Conservation (phyloP, 2,888 invertebrate species). For the Eudasyphora cyanicolor region DNA sequence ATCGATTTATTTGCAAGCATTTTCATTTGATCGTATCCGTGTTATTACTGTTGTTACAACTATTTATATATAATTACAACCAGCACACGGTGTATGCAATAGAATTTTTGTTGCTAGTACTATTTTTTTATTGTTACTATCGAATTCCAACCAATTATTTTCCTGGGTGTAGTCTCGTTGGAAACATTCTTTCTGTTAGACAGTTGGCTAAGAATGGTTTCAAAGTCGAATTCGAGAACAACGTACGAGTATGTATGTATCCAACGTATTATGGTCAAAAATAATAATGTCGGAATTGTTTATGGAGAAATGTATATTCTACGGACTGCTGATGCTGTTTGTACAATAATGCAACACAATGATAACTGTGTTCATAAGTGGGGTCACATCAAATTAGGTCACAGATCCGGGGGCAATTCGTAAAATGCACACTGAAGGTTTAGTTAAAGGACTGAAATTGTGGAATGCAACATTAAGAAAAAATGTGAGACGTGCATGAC, state of each 20-base stretch:
- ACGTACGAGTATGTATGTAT: no score
- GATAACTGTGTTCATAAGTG: slow-evolving; percentile 23
- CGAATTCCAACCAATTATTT: no score
- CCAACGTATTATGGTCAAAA: slow-evolving; percentile 26
- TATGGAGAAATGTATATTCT: not conserved
- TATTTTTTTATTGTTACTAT: no score
- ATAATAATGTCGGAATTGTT: not conserved
- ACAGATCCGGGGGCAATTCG: slow-evolving; percentile 11
- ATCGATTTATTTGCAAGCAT: no score
- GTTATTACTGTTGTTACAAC: no score
- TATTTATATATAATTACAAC: no score
- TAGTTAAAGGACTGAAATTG: slow-evolving; percentile 6
- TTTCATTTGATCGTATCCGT: no score
- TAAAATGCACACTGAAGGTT: slow-evolving; percentile 6
- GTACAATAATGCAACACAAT: no score
- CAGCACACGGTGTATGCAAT: no score
- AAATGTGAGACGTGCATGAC: slow-evolving; percentile 55
- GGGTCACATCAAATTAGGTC: not conserved
- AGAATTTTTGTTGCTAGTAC: no score
- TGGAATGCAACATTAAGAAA: slow-evolving; percentile 22
- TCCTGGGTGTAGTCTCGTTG: slow-evolving; percentile 47
- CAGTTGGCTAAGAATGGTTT: slow-evolving; percentile 44
- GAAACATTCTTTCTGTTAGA: slow-evolving; percentile 55
- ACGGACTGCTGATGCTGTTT: slow-evolving; percentile 8
- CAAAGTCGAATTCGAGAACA: slow-evolving; percentile 42